Base-by-base conservation (phyloP, 2,797 vertebrate genomes). In the Cirrhinus mrigala region DNA sequence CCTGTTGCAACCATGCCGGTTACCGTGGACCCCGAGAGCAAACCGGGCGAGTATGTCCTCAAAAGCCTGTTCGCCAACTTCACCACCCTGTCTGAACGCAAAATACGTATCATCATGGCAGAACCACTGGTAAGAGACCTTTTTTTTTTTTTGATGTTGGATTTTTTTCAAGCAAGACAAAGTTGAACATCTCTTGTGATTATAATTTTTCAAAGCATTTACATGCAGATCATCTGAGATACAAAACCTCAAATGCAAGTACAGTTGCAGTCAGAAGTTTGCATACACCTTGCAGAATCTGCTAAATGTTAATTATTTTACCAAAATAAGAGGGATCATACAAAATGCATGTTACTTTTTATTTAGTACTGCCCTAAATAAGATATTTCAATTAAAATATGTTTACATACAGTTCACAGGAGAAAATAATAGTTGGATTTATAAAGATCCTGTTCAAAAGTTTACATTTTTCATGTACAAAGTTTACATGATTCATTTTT, bases 1-100 rank as follows among this genome's bases (percentile, higher is more conserved):
- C 97, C 97, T 0, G 96, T 97, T 76, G 91, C 96, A 94, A 98
- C 97, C 96, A 92, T 97, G 94, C 97, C 97, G 88, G 95, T 99
- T 94, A 97, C 58, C 22, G 94, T 99, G 69, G 98, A 99, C 93
- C 98, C 98, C 0, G 98, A 99, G 93, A 99, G 97, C 92, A 98
- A 98, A 88, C 98, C 98, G 24, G 98, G 98, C 27, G 98, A 99
- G 89, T 99, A 97, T 20, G 95, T 99, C 90, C 96, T 99, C 90
- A 99, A 99, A 93, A 99, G 98, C 87, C 93, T 99, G 46, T 99
- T 99, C 86, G 98, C 97, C 87, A 98, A 98, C 93, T 99, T 99
- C 79, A 98, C 98, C 87, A 96, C 94, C 16, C 92, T 95, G 91
- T 97, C 98, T 0, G 98, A 99, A 88, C 96, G 97, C 87, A 99